Evolutionary conservation across 2,888 invertebrate genomes (phyloP).

Genomic region (Melanotus villosus): DNA sequence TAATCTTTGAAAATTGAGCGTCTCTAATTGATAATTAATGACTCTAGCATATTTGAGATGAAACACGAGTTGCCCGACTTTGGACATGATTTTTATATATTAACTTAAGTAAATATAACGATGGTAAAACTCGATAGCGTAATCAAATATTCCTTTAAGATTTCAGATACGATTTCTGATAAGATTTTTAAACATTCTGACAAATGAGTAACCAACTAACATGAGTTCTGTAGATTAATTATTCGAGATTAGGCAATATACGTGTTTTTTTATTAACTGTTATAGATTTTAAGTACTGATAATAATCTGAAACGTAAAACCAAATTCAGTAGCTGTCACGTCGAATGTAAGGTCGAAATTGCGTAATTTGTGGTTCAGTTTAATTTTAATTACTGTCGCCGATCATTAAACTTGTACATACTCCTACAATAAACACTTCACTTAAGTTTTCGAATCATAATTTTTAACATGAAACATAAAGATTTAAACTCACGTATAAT

Average conservation of each 20-base stretch:
- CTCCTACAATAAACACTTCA: too few species aligned
- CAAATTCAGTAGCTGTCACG: constrained; percentile 24
- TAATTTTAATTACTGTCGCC: neutral
- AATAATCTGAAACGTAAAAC: neutral
- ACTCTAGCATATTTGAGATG: neutral
- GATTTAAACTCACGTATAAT: too few species aligned
- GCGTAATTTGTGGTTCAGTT: constrained; percentile 1
- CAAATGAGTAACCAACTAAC: constrained; percentile 27
- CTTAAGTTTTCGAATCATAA: too few species aligned
- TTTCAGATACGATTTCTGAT: constrained; percentile 30
- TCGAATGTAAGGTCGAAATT: constrained; percentile 1
- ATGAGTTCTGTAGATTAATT: constrained; percentile 16
- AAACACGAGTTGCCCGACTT: constrained; percentile 8
- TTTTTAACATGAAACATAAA: too few species aligned
- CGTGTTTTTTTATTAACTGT: constrained; percentile 11
- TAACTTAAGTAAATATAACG: constrained; percentile 18
- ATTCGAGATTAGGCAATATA: constrained; percentile 14
- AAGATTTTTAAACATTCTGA: constrained; percentile 30
- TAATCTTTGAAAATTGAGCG: neutral
- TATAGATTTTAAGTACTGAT: constrained; percentile 18
- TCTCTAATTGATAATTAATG: constrained; percentile 2
- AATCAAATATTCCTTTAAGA: constrained; percentile 30
- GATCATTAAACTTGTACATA: neutral
- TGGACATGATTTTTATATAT: constrained; percentile 16
- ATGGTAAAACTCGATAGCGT: constrained; percentile 12